A percentile compares a stretch with the other conserved stretches of the same genome.
Evolutionary conservation across 2,797 vertebrate genomes (phyloP).

Genomic region (Gorsachius magnificus): DNA sequence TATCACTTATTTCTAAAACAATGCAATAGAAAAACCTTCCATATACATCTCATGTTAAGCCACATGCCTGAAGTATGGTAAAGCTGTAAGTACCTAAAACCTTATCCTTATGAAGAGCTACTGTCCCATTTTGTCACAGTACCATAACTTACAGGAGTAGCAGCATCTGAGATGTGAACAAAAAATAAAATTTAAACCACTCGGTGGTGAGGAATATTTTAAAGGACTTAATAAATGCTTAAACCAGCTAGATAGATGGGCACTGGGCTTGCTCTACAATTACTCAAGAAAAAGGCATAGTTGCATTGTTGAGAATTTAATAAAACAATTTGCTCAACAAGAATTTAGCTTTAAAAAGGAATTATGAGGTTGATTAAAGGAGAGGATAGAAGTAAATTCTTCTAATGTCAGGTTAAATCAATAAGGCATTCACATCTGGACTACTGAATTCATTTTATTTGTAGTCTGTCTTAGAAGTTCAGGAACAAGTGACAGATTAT

Average conservation of each 20-base stretch:
- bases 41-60: neutral
- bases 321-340: neutral
- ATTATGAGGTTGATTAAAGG: neutral
- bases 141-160: neutral
- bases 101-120: neutral
- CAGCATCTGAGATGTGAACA: neutral
- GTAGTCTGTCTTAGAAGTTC: neutral
- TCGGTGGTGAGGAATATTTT: neutral
- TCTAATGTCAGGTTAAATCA: neutral
- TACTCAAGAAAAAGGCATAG: neutral
- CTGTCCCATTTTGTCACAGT: neutral
- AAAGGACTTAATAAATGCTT: neutral
- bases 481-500: neutral
- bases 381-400: neutral
- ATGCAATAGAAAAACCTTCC: neutral
- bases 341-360: neutral
- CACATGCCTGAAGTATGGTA: neutral
- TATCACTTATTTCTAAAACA: neutral
- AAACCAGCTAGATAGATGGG: neutral
- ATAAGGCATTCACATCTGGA: neutral
- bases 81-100: neutral
- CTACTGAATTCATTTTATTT: neutral
- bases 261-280: neutral
- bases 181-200: neutral
- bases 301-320: neutral